Conservation (phyloP, 2,113 vertebrate species). For the Nicator chloris region DNA sequence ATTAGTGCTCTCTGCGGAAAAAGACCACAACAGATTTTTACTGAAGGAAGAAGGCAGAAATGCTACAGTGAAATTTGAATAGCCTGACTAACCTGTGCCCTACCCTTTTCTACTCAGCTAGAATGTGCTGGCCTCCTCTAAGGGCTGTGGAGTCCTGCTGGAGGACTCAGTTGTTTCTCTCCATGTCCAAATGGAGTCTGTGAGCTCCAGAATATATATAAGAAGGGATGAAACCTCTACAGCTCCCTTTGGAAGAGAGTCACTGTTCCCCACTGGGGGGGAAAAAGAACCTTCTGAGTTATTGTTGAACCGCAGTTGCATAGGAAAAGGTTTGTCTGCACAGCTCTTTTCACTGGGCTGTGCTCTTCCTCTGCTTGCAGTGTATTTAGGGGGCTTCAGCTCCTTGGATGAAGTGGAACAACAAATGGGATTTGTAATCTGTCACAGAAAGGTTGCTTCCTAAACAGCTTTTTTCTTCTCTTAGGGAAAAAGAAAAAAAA, state of each 20-base stretch:
- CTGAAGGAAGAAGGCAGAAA: background rate
- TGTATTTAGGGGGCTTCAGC: background rate
- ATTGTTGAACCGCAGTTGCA: background rate
- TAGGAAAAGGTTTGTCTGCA: background rate
- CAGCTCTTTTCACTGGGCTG: background rate
- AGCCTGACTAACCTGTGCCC: background rate
- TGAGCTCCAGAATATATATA: background rate
- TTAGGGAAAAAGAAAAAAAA: background rate
- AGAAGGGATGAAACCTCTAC: background rate
- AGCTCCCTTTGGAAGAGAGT: background rate
- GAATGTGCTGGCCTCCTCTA: background rate
- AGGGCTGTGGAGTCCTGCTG: background rate
- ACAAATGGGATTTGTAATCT: background rate
- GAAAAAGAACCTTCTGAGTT: background rate
- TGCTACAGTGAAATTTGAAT: background rate
- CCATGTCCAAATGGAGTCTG: background rate
- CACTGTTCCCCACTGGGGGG: background rate
- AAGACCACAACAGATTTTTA: background rate
- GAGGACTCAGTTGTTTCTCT: background rate
- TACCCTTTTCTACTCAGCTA: background rate
- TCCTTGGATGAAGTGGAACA: background rate
- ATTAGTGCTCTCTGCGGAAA: background rate
- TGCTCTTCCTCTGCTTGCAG: background rate
- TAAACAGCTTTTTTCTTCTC: background rate
- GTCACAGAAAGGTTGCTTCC: background rate